Base-by-base conservation (phyloP, 1,140 invertebrate species). In the Sitobion miscanthi region DNA sequence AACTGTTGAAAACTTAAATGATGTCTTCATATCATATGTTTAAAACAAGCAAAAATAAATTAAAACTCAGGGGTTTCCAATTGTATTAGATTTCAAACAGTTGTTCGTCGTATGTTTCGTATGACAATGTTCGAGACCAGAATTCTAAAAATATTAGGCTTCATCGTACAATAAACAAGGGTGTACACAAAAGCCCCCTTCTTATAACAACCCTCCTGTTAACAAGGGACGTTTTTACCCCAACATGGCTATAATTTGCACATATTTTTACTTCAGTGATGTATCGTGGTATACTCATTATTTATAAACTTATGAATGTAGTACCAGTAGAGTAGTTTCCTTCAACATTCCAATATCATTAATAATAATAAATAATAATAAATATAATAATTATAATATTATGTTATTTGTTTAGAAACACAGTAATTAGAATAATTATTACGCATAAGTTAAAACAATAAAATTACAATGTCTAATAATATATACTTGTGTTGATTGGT, bases 61-160 rank as follows among this genome's bases (percentile, higher is more conserved):
- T 20, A 25, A 38, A 49, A 49, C 42, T n/a, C 45, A 49, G 69
- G 35, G 42, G 45, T 49, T 83, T 92, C 90, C 62, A 92, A 92
- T 92, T 23, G n/a, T 83, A 92, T 92, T 83, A 38, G 83, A 49
- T 83, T 92, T 92, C 62, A 52, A 35, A 49, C 47, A 82, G 49
- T n/a, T 5, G n/a, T 35, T 52, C 23, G 5, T 57, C 47, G 47
- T 83, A 25, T n/a, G 47, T 38, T n/a, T 77, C n/a, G n/a, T 69
- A 47, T 7, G 57, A 17, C 2, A 35, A 25, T 91, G 57, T 77
- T 69, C 42, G 9, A n/a, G 62, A 42, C 42, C 25, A 45, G 45
- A 49, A 42, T 23, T 92, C 47, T 83, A 92, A 92, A 83, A 92
- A 83, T 92, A 92, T 82, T 30, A 38, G 90, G 77, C 23, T 83